phyloP scores from a whole-genome alignment of 2,797 vertebrate species.

The Euthynnus affinis region DNA sequence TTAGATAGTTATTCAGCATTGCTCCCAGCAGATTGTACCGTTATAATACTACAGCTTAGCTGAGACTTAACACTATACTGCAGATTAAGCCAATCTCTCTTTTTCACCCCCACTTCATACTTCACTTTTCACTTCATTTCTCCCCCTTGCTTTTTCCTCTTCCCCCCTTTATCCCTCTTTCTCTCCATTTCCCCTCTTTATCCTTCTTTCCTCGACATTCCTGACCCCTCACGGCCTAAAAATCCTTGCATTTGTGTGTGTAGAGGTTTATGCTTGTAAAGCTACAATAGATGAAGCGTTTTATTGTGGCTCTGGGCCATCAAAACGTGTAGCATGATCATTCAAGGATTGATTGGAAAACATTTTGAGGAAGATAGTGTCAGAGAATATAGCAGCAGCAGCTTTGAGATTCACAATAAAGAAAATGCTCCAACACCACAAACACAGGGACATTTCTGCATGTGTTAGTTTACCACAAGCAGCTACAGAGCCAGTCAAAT shows the following conservation, averaged over 20 bases:
- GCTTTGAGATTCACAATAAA: slow-evolving; percentile 17
- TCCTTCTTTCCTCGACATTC: slow-evolving; percentile 66
- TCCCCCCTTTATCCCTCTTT: slow-evolving; percentile 38
- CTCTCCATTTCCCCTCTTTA: slow-evolving; percentile 58
- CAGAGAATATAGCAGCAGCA: slow-evolving; percentile 9
- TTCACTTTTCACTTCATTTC: slow-evolving; percentile 32
- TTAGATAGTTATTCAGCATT: slow-evolving; percentile 6
- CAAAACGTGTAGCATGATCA: slow-evolving; percentile 9
- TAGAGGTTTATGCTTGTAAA: slow-evolving; percentile 29
- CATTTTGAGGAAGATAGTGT: slow-evolving; percentile 42
- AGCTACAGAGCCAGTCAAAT: slow-evolving; percentile 18
- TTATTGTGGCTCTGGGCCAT: slow-evolving; percentile 47
- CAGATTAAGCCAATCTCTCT: slow-evolving; percentile 33
- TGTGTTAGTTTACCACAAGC: slow-evolving; percentile 13
- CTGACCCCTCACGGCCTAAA: slow-evolving; percentile 59
- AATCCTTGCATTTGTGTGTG: slow-evolving; percentile 31
- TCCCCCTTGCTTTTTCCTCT: slow-evolving; percentile 24
- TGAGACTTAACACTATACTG: slow-evolving; percentile 28
- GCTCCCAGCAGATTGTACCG: slow-evolving; percentile 15
- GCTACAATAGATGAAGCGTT: slow-evolving; percentile 44
- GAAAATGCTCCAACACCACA: slow-evolving; percentile 13
- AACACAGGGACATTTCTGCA: slow-evolving; percentile 16
- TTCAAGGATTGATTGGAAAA: slow-evolving; percentile 26
- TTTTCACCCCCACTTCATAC: slow-evolving; percentile 1
- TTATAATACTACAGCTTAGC: slow-evolving; percentile 25